Evolutionary conservation across 2,113 vertebrate species (phyloP).

Genomic region (Cololabis saira): DNA sequence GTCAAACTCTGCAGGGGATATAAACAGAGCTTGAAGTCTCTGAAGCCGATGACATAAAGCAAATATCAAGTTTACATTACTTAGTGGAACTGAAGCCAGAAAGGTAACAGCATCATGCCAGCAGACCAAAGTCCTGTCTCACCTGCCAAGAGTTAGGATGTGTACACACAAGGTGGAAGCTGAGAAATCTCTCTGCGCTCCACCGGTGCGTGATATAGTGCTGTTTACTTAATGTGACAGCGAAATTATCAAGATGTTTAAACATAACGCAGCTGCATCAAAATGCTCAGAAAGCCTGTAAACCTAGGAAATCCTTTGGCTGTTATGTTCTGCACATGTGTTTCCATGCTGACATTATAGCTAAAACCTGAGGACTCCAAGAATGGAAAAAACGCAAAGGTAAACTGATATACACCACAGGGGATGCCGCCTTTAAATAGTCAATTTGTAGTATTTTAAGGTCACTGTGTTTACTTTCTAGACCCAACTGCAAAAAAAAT

Average conservation of each 20-base stretch:
- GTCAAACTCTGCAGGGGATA: conserved; percentile 31
- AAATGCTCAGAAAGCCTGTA: conserved; percentile 9
- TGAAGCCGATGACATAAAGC: conserved; percentile 53
- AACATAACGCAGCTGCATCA: conserved; percentile 6
- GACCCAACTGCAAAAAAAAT: too few relatives aligned
- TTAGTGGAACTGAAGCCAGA: conserved; percentile 58
- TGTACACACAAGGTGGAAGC: conserved; percentile 19
- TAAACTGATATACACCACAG: too few relatives aligned
- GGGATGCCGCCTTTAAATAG: too few relatives aligned
- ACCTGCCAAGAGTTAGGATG: conserved; percentile 44
- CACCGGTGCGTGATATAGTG: conserved; percentile 29
- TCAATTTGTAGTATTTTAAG: too few relatives aligned
- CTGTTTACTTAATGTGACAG: conserved; percentile 63
- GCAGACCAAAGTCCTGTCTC: conserved; percentile 28
- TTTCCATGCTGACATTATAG: conserved; percentile 10
- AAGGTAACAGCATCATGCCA: conserved; percentile 45
- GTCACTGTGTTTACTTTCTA: too few relatives aligned
- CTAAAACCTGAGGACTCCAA: background rate
- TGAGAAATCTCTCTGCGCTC: conserved; percentile 40
- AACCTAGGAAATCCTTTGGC: background rate
- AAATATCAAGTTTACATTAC: conserved; percentile 57
- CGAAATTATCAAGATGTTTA: conserved; percentile 41
- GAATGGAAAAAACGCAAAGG: too few relatives aligned
- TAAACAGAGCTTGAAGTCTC: conserved; percentile 39
- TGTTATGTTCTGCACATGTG: background rate